phyloP scores from a whole-genome alignment of 2,113 vertebrate genomes.

The Macaca mulatta region DNA sequence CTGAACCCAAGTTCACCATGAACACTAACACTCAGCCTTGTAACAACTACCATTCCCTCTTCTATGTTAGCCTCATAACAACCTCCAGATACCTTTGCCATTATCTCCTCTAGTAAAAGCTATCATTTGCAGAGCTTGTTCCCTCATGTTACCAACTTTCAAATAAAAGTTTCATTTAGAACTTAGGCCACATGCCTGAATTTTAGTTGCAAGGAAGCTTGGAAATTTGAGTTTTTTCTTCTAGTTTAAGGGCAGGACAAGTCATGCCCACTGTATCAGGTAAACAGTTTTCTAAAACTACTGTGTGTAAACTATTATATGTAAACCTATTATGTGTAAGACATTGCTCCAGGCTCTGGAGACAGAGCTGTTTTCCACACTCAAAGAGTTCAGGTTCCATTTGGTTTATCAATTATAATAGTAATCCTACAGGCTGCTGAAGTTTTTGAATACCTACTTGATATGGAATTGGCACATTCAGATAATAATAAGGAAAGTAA shows the following conservation, averaged over 20 bases:
- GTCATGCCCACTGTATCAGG: not conserved
- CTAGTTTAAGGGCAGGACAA: not conserved
- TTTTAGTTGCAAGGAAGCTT: not conserved
- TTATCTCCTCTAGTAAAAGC: not conserved
- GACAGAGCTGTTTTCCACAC: not conserved
- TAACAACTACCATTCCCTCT: no score
- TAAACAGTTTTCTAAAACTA: not conserved
- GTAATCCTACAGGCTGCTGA: not conserved
- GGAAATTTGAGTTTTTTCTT: not conserved
- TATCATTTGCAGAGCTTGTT: not conserved
- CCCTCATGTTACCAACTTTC: not conserved
- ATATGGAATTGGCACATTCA: not conserved
- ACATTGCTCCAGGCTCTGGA: not conserved
- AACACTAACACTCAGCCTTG: not conserved
- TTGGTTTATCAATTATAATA: not conserved
- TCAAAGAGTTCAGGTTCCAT: not conserved
- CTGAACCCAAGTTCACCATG: not conserved
- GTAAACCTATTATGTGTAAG: not conserved
- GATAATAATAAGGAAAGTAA: not conserved
- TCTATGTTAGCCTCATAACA: no score
- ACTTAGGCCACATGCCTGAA: not conserved
- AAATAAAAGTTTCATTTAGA: not conserved
- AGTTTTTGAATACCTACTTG: not conserved
- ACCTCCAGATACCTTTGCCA: rapidly evolving
- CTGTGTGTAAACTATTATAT: no score